phyloP scores from a whole-genome alignment of 2,113 vertebrate genomes.

The Pavo muticus region DNA sequence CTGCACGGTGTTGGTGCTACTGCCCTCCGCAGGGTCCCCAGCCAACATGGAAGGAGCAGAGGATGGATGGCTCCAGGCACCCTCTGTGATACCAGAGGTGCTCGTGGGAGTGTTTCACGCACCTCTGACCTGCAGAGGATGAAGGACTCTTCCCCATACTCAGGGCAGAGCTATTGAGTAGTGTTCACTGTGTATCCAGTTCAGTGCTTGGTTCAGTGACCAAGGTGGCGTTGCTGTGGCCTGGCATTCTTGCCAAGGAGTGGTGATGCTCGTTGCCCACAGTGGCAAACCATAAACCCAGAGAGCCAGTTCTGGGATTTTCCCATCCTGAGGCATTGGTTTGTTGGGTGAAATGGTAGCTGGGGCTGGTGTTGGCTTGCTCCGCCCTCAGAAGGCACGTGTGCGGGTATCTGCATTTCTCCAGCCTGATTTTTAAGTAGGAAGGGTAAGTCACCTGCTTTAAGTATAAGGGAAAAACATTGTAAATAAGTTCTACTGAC shows the following conservation, averaged over 20 bases:
- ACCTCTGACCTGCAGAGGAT: neutral
- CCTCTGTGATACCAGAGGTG: rapidly evolving
- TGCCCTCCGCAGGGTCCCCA: neutral
- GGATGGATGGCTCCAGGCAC: neutral
- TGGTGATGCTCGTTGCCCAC: neutral
- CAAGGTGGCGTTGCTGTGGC: rapidly evolving
- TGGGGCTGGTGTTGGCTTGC: neutral
- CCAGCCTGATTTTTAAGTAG: neutral
- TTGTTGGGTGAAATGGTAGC: neutral
- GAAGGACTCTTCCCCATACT: neutral
- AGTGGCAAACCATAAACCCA: neutral
- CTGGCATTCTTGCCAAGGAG: neutral
- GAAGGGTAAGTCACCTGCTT: neutral
- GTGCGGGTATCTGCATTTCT: neutral
- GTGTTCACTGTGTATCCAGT: rapidly evolving
- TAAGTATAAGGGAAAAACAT: rapidly evolving
- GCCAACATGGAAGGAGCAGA: neutral
- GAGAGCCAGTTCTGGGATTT: rapidly evolving
- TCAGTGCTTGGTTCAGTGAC: neutral
- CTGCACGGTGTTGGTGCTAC: neutral
- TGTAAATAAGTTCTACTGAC: neutral
- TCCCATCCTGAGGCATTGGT: neutral
- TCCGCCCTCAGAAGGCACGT: neutral
- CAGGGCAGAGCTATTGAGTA: neutral
- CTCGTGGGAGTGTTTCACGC: rapidly evolving